These are phyloP conservation scores for Rhagonycha fulva DNA, from an alignment of 2,888 invertebrate genomes.

Conservation along the genomic window DNA sequence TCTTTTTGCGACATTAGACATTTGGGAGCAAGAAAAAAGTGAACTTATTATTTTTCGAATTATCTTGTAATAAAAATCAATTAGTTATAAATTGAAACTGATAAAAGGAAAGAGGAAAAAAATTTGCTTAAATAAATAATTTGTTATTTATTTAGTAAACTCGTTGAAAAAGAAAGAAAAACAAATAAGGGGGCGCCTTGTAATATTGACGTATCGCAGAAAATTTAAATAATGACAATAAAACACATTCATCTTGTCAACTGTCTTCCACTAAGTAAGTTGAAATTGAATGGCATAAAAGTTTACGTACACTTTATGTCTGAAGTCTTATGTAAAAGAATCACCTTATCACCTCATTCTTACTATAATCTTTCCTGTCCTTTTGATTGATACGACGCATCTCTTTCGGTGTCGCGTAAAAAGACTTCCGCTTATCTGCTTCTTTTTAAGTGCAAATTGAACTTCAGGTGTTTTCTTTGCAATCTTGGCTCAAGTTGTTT, in stretches of 20 bases:
- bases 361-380: constrained; percentile 32
- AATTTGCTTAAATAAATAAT: not conserved
- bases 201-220: not conserved
- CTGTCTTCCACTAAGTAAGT: constrained; percentile 9
- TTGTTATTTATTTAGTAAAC: not conserved
- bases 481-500: constrained; percentile 35
- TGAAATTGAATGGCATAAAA: constrained; percentile 5
- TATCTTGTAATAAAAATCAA: too few species aligned
- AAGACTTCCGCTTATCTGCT: constrained; percentile 42
- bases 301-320: constrained; percentile 12
- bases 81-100: too few species aligned
- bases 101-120: not conserved
- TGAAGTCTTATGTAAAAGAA: not conserved
- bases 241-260: constrained; percentile 8
- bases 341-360: constrained; percentile 17
- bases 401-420: constrained; percentile 41
- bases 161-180: not conserved
- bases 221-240: constrained; percentile 9
- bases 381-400: constrained; percentile 44
- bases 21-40: too few species aligned
- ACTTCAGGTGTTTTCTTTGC: constrained; percentile 47
- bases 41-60: too few species aligned
- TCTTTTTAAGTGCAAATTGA: constrained; percentile 49
- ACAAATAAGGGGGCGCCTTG: not conserved
- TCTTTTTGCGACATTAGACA: too few species aligned